Evolutionary conservation across 2,888 invertebrate genomes (phyloP), one percentile per base, ranked within the genome.

Genomic region (Pollenia amentaria): DNA sequence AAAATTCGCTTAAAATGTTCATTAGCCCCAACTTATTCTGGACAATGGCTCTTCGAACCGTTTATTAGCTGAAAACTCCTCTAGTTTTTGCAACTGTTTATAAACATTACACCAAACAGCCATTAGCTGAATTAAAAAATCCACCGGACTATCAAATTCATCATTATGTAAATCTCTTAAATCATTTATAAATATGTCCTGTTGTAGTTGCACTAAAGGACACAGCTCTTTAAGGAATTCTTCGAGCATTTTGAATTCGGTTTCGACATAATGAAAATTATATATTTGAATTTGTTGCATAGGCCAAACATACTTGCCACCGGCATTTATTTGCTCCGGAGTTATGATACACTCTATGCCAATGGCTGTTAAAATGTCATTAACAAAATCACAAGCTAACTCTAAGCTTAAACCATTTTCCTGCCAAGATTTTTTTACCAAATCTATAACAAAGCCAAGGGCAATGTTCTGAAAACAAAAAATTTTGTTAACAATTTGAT

Each of bases 1-100:
- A 55, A 55, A 7, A n/a, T 51, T 21, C 14, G 4, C 7, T 12
- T 40, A 2, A 21, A 7, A 48, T n/a, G 9, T 14, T 7, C 6
- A 3, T 42, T 29, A 29, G 9, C 8, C 12, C 4, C 2, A 42
- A 89, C 89, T 88, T 65, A 89, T 87, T 55, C 86, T 77, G 0
- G 89, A 64, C 16, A 88, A 38, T 6, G 89, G 89, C 44, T 89
- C 89, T 38, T 87, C 80, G 55, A 89, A 88, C 14, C 67, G 72
- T 46, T 69, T 72, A 14, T 62, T 48, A 1, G 40, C 0, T n/a
- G 57, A 77, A 0, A 53, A 10, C 1, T 42, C 18, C 29, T 88
- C 85, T 6, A 64, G 6, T 3, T 77, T 42, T 46, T 69, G n/a
- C 60, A 88, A 82, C 21, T 88, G 84, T 8, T 80, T 87, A n/a